These are phyloP conservation scores for Heliconius ismenius DNA, from an alignment of 2,888 invertebrate genomes.

Conservation along the genomic window DNA sequence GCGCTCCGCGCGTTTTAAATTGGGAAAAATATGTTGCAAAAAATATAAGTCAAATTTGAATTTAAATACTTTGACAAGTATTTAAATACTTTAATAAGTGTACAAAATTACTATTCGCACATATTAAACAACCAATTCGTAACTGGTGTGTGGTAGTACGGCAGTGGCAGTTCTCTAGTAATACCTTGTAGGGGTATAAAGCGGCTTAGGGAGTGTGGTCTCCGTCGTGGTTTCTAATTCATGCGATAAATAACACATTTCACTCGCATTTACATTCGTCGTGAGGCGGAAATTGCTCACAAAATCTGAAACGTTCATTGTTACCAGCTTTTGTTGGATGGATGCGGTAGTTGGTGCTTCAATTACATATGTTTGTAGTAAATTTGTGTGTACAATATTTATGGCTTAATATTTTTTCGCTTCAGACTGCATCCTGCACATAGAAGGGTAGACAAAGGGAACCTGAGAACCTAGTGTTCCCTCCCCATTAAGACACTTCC, in stretches of 20 bases:
- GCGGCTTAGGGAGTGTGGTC: slow-evolving; percentile 15
- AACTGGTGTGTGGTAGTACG: background rate
- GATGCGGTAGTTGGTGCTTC: slow-evolving; percentile 50
- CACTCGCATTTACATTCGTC: slow-evolving; percentile 74
- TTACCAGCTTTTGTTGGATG: slow-evolving; percentile 50
- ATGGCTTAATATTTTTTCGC: background rate
- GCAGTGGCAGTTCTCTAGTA: background rate
- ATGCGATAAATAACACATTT: slow-evolving; percentile 77
- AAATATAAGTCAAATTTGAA: background rate
- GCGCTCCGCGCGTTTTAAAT: no score
- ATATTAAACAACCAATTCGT: background rate
- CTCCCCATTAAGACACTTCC: no score
- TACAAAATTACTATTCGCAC: background rate
- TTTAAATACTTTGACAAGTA: background rate
- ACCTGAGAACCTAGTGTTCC: no score
- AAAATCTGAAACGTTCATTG: slow-evolving; percentile 64
- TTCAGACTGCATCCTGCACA: background rate
- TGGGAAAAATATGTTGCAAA: no score
- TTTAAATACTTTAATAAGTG: background rate
- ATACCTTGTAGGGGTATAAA: slow-evolving; percentile 10
- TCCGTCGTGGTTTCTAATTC: slow-evolving; percentile 64
- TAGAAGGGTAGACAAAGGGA: no score
- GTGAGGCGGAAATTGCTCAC: slow-evolving; percentile 75
- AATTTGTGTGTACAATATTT: background rate
- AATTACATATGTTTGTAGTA: background rate